Percentiles rank a stretch among this genome's conserved stretches.
These are phyloP conservation scores for Rhopalosiphum padi DNA, from an alignment of 1,140 invertebrate species.

Conservation along the genomic window DNA sequence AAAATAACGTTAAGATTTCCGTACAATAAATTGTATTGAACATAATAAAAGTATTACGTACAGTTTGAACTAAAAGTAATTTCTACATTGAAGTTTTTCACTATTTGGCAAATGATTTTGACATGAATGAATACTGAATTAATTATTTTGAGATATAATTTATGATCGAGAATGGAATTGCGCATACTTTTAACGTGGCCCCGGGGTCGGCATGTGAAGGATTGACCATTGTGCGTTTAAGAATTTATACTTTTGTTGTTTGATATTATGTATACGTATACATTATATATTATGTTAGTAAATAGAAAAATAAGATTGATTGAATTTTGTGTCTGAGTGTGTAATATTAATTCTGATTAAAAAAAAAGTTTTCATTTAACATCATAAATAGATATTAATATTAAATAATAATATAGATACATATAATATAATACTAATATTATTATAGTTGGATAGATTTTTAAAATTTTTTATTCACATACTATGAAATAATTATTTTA, in stretches of 20 bases:
- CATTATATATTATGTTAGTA: background rate
- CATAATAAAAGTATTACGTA: slow-evolving; percentile 6
- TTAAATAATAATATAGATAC: background rate
- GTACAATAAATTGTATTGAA: background rate
- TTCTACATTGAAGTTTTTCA: slow-evolving; percentile 4
- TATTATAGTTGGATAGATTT: background rate
- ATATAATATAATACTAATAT: background rate
- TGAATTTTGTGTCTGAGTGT: background rate
- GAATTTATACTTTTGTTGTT: slow-evolving; percentile 42
- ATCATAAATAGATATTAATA: background rate
- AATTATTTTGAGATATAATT: slow-evolving; percentile 42
- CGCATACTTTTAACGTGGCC: slow-evolving; percentile 20
- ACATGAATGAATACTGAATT: slow-evolving; percentile 24
- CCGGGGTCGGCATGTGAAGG: slow-evolving; percentile 42
- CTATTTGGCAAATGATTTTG: slow-evolving; percentile 38
- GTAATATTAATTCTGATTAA: slow-evolving; percentile 25
- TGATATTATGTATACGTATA: slow-evolving; percentile 16
- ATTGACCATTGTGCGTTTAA: slow-evolving; percentile 48
- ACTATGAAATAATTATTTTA: background rate
- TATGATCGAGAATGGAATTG: slow-evolving; percentile 35
- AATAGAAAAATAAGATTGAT: slow-evolving; percentile 31
- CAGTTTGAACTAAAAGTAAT: slow-evolving; percentile 3
- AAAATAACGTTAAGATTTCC: background rate
- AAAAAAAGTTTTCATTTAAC: background rate
- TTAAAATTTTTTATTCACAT: background rate